Evolutionary conservation across 2,888 invertebrate species (phyloP).

Genomic region (Epicampocera succincta): DNA sequence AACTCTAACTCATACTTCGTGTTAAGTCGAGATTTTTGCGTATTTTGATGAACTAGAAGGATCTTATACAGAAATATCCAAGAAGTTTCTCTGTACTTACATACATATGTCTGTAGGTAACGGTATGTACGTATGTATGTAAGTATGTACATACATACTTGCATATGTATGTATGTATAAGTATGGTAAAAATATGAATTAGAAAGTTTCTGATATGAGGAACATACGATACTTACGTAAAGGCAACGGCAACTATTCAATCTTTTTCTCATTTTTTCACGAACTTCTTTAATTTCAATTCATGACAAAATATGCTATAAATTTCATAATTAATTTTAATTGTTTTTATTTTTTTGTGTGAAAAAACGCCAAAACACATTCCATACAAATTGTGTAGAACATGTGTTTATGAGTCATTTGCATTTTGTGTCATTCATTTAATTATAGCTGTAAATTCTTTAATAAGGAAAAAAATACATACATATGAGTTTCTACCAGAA

Average conservation of each 20-base stretch:
- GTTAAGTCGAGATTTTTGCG: too few species aligned
- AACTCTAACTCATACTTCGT: too few species aligned
- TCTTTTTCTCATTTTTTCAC: not conserved
- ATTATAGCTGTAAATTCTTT: conserved; percentile 18
- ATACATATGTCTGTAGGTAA: too few species aligned
- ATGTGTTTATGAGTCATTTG: conserved; percentile 63
- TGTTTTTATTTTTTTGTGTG: conserved; percentile 13
- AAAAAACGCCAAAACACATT: conserved; percentile 11
- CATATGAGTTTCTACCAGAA: conserved; percentile 13
- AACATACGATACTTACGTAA: too few species aligned
- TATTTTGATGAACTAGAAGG: too few species aligned
- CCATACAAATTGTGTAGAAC: conserved; percentile 46
- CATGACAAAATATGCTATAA: conserved; percentile 30
- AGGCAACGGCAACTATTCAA: conserved; percentile 29
- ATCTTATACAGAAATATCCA: too few species aligned
- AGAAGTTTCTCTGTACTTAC: too few species aligned
- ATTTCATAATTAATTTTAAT: conserved; percentile 57
- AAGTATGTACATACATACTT: not conserved
- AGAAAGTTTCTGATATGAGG: too few species aligned
- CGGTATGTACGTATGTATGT: too few species aligned
- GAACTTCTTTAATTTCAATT: conserved; percentile 38
- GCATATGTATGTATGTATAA: too few species aligned
- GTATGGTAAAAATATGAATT: too few species aligned
- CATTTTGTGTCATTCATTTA: conserved; percentile 45
- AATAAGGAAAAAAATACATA: not conserved